phyloP scores from a whole-genome alignment of 2,113 vertebrate genomes.

The Ursus arctos region DNA sequence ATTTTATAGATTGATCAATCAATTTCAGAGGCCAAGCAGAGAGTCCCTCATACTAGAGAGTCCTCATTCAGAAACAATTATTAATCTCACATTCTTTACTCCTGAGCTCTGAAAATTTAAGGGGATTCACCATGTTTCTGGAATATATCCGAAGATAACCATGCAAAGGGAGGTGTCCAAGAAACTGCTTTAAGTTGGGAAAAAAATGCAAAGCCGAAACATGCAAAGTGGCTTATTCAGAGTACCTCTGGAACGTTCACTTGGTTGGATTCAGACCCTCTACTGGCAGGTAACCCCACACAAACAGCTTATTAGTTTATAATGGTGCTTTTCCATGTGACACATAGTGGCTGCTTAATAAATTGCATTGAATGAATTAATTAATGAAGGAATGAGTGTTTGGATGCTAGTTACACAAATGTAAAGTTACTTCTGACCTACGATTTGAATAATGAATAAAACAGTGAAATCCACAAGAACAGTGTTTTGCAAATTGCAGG shows the following conservation, averaged over 20 bases:
- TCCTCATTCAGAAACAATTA: slow-evolving; percentile 50
- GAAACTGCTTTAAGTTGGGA: slow-evolving; percentile 30
- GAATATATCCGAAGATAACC: slow-evolving; percentile 35
- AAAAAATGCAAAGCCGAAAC: slow-evolving; percentile 36
- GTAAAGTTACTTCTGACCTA: neutral
- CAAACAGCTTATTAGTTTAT: neutral
- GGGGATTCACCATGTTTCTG: slow-evolving; percentile 30
- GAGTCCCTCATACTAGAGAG: slow-evolving; percentile 49
- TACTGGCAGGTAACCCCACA: neutral
- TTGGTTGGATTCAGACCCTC: slow-evolving; percentile 38
- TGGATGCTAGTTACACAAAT: slow-evolving; percentile 21
- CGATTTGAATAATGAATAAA: slow-evolving; percentile 33
- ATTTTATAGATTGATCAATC: slow-evolving; percentile 64
- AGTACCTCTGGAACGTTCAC: neutral
- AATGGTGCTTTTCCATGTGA: neutral
- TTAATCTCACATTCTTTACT: slow-evolving; percentile 37
- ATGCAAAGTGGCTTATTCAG: slow-evolving; percentile 26
- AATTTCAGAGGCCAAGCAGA: slow-evolving; percentile 56
- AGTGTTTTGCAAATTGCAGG: neutral
- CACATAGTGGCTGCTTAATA: neutral
- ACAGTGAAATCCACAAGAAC: neutral
- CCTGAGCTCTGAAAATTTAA: slow-evolving; percentile 43
- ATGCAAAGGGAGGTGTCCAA: neutral
- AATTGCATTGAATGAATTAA: neutral
- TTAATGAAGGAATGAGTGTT: neutral